Conservation (phyloP, 2,797 vertebrate species). For the Artibeus jamaicensis region DNA sequence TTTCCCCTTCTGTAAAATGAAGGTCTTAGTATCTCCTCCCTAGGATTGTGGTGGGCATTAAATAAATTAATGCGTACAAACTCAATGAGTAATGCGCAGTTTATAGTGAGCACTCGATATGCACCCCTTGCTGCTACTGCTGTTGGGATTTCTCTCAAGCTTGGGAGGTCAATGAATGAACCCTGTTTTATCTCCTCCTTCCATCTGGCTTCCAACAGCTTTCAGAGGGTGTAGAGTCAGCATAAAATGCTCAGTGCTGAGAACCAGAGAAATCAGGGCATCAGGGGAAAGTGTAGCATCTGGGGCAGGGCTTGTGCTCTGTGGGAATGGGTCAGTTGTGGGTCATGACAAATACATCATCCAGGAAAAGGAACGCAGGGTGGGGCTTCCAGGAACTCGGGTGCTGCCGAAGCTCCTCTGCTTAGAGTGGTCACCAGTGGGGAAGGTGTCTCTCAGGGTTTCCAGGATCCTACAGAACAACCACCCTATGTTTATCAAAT, state of each 20-base stretch:
- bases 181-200: slow-evolving; percentile 46
- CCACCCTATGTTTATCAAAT: not conserved
- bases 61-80: not conserved
- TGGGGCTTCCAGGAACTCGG: not conserved
- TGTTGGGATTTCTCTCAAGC: slow-evolving; percentile 3
- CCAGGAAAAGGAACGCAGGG: not conserved
- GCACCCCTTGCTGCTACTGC: not conserved
- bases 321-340: slow-evolving; percentile 49
- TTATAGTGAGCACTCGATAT: not conserved
- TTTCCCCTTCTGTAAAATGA: not conserved
- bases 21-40: not conserved
- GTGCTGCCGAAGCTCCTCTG: no score
- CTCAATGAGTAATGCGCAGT: not conserved
- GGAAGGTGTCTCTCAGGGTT: not conserved
- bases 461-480: not conserved
- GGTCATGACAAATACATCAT: slow-evolving; percentile 60
- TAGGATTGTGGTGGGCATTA: not conserved
- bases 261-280: slow-evolving; percentile 55
- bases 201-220: slow-evolving; percentile 64
- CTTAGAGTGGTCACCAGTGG: not conserved
- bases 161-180: slow-evolving; percentile 40
- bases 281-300: not conserved
- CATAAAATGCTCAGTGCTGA: slow-evolving; percentile 54
- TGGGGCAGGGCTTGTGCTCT: slow-evolving; percentile 24
- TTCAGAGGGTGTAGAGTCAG: slow-evolving; percentile 60